Base-by-base conservation (phyloP, 2,888 invertebrate genomes). In the Catotricha subobsoleta region DNA sequence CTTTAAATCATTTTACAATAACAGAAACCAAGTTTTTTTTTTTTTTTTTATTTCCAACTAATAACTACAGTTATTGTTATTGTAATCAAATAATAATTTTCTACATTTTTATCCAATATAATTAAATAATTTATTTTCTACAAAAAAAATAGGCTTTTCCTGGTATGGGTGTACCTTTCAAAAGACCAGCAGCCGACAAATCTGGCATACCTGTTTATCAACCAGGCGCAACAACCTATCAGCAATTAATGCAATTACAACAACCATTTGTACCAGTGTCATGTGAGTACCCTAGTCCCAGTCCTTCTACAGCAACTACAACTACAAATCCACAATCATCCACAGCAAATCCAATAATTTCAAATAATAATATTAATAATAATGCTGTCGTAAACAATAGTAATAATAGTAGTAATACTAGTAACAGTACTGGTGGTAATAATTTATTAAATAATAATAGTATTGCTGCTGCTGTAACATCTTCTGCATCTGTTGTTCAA, bases 191-290 rank as follows among this genome's bases (percentile, higher is more conserved):
- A 58, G 88, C 87, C 48, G 91, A 91, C 69, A 92, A 94, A 68
- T 88, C 90, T 62, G 91, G 92, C 62, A 74, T 94, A 65, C 92
- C 92, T 58, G 84, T 94, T 56, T 92, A 91, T 72, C 88, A 88
- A 68, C 87, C 90, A 61, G 76, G 78, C 60, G 81, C 80, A 62
- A 82, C 82, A 58, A 83, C 86, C 60, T 86, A 88, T 71, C 90
- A 91, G 70, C 91, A 91, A 69, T 76, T 91, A 68, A 82, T 91
- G 79, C 87, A 87, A 72, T 76, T 86, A 59, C 71, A 72, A 59
- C 87, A 88, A 77, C 90, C 88, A 67, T 90, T 87, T 74, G 88
- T 90, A 79, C 88, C 90, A 78, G 88, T 90, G 73, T 88, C 91
- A 83, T 91, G 90, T 91, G 90, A 92, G 90, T 88, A 83, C 80